Conservation (phyloP, 2,888 invertebrate genomes). For the Cylindroiulus punctatus region DNA sequence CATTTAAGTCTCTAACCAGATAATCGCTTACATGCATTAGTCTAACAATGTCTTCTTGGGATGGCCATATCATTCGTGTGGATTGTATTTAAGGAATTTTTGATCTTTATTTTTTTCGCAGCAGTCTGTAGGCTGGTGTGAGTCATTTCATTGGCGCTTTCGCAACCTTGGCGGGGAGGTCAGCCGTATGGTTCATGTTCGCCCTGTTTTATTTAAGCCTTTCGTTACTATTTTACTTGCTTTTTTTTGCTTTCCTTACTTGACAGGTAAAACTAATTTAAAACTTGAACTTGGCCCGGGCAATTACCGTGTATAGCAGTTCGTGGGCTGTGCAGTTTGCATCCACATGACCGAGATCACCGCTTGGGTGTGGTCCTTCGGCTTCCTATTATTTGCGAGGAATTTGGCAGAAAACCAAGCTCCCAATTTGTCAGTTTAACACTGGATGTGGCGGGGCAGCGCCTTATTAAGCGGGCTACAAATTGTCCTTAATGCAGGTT, state of each 20-base stretch:
- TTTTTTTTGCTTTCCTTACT: not conserved
- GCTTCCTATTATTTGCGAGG: slow-evolving; percentile 29
- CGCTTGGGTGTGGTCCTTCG: slow-evolving; percentile 6
- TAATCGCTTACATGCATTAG: too few relatives aligned
- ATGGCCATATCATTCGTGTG: not conserved
- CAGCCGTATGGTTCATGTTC: not conserved
- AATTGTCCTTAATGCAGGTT: not conserved
- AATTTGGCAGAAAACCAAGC: slow-evolving; percentile 30
- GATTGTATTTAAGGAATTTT: too few relatives aligned
- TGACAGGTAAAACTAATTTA: not conserved
- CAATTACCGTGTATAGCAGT: slow-evolving; percentile 1
- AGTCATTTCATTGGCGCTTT: not conserved
- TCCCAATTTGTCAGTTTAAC: slow-evolving; percentile 30
- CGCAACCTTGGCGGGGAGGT: not conserved
- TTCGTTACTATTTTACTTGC: not conserved
- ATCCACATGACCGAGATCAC: not conserved
- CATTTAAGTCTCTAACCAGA: too few relatives aligned
- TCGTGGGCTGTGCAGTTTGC: not conserved
- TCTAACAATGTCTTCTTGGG: too few relatives aligned
- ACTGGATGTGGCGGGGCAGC: not conserved
- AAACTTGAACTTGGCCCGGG: not conserved
- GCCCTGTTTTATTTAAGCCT: not conserved
- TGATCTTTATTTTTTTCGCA: not conserved
- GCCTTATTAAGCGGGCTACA: not conserved
- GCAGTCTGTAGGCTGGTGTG: slow-evolving; percentile 1